phyloP scores from a whole-genome alignment of 2,888 invertebrate species.

The Xestoiulus laeticollis region DNA sequence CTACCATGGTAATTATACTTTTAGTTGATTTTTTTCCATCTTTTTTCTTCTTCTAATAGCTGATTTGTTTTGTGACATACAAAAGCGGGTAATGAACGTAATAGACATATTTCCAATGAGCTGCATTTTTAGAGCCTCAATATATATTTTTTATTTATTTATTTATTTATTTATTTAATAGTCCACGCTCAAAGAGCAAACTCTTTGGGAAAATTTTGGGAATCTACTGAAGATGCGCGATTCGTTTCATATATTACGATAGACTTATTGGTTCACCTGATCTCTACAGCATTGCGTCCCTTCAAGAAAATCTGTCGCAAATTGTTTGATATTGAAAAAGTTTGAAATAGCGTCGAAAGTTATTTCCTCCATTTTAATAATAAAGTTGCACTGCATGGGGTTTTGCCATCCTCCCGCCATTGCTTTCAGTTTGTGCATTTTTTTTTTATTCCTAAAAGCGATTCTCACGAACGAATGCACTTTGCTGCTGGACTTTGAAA shows the following conservation, averaged over 20 bases:
- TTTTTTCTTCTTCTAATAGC: too few relatives aligned
- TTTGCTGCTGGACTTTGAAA: neutral
- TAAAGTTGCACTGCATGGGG: neutral
- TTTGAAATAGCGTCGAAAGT: neutral
- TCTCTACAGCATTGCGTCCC: neutral
- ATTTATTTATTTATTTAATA: too few relatives aligned
- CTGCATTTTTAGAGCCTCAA: too few relatives aligned
- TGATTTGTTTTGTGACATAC: too few relatives aligned
- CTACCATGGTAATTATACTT: too few relatives aligned
- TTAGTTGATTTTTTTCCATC: too few relatives aligned
- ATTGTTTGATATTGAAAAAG: neutral
- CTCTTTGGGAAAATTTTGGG: neutral
- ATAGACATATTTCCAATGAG: too few relatives aligned
- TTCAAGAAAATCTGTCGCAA: neutral
- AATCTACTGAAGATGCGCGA: neutral
- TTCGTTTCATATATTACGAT: neutral
- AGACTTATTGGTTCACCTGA: neutral
- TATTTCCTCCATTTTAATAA: conserved; percentile 9
- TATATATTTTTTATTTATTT: too few relatives aligned
- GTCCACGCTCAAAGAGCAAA: too few relatives aligned
- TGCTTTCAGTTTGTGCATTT: neutral
- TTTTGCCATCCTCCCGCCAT: neutral
- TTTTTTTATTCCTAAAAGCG: neutral
- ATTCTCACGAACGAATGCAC: neutral
- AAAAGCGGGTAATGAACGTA: too few relatives aligned